Evolutionary conservation across 2,888 invertebrate genomes (phyloP), one percentile per base, ranked within the genome.

Genomic region (Diarsia brunnea): DNA sequence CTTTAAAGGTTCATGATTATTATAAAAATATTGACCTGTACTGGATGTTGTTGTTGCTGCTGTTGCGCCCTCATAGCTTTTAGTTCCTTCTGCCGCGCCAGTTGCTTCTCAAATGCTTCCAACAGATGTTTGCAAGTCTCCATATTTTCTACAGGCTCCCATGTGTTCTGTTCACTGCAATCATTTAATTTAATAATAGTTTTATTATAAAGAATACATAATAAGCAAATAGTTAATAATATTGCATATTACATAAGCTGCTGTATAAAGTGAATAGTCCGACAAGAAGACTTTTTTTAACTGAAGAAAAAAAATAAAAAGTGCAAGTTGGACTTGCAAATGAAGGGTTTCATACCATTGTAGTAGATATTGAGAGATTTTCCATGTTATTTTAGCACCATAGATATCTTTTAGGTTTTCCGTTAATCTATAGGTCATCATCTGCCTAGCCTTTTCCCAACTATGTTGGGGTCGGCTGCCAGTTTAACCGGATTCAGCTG

Each of bases 101-200:
- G 95, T 90, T 98, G 98, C 87, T 97, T 97, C 92, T 98, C 98
- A 89, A 98, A 98, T 65, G 98, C 98, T 80, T 98, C 98, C 71
- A 98, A 93, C 75, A 98, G 95, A 89, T 97, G 97, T 90, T 98
- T 98, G 90, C 98, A 98, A 2, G 98, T 97, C 78, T 97, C 97
- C 91, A 98, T 97, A 91, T 98, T 98, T 73, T 97, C 97, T 45
- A 98, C 97, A 0, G 98, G 98, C 92, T 98, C 98, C 98, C 98
- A 98, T 10, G 98, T 98, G 91, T 98, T 98, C 87, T 98, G 97
- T 79, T 98, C 98, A 90, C 98, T 98, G 80, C 31, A 45, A 81
- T 63, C 0, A 45, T 55, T 60, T 21, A 16, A 31, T 31, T 31
- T 38, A 38, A 8, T 38, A 24, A 58, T 27, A 2, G 27, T 53